Base-by-base conservation (phyloP, 1,140 invertebrate species). In the Tetramorium alpestre region DNA sequence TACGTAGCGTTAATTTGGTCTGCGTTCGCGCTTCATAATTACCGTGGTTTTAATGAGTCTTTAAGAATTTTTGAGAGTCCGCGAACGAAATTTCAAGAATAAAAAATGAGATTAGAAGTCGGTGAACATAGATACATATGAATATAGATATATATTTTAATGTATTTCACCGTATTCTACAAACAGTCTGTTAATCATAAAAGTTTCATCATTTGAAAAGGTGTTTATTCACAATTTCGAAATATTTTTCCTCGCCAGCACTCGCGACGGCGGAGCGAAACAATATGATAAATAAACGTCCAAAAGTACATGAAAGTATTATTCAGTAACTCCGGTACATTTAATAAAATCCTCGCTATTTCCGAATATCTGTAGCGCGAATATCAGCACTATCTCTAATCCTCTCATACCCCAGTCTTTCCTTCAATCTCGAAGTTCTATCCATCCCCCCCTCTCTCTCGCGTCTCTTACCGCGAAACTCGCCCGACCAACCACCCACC, bases 371-470 rank as follows among this genome's bases (percentile, higher is more conserved):
- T 62, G 72, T 86, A 89, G 86, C 90, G 87, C 88, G 91, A 92
- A 92, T 90, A 89, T 82, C 80, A 90, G 78, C 87, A 81, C 85
- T 91, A 89, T 91, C 90, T 91, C 90, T 89, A 87, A 89, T 87
- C 78, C 78, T 49, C 88, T 62, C 86, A 58, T 67, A 85, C 80
- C 75, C 84, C 60, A 56, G 72, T 84, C 87, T 91, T 88, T 88
- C 75, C 87, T 89, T 92, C 92, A 88, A 88, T 92, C 91, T 92
- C 87, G 65, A 87, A 92, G 84, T 90, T 90, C 89, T 77, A 88
- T 67, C 90, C 73, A n/a, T 25, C 38, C 86, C 33, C 38, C 72
- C 60, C 62, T 54, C 75, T 84, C 65, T 76, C 80, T 65, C 60
- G 60, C 33, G 70, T 56, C 72, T 87, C 81, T 85, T 87, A 89